A percentile compares a stretch with the other conserved stretches of the same genome.
Conservation (phyloP, 2,113 vertebrate species). For the Brienomyrus brachyistius region DNA sequence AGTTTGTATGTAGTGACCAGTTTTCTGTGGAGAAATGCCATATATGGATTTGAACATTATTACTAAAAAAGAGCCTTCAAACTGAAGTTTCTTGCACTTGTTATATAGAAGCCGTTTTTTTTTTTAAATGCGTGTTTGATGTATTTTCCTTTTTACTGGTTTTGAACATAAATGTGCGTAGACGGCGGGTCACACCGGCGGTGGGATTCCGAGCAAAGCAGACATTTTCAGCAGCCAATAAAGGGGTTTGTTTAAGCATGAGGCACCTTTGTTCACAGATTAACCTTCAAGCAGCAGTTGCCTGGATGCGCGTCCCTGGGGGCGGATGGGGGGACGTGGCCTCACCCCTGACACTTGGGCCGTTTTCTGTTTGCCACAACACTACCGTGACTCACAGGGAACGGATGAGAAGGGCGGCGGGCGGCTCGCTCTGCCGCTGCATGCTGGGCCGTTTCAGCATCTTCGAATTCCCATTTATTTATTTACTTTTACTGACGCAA, state of each 20-base stretch:
- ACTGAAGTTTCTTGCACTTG: background rate
- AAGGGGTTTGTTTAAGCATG: conserved; percentile 23
- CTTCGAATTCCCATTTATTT: background rate
- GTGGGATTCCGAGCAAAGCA: conserved; percentile 39
- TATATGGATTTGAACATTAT: conserved; percentile 28
- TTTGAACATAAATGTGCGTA: background rate
- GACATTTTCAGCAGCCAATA: conserved; percentile 36
- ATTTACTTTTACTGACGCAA: background rate
- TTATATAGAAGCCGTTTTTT: background rate
- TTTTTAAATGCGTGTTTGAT: conserved; percentile 8
- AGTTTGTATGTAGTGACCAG: conserved; percentile 31
- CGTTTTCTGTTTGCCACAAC: background rate
- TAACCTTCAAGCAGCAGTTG: conserved; percentile 6
- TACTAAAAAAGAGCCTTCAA: conserved; percentile 14
- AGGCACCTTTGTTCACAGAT: conserved; percentile 18
- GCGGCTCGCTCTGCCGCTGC: background rate
- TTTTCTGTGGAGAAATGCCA: conserved; percentile 6
- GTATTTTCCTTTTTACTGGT: background rate
- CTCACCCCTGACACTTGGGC: conserved; percentile 18
- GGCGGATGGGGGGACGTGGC: background rate
- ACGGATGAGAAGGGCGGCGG: background rate
- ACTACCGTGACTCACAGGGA: background rate
- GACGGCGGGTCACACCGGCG: conserved; percentile 26
- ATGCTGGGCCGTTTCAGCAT: background rate
- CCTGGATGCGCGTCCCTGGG: background rate